Base-by-base conservation (phyloP, 2,888 invertebrate genomes). In the Hemithea aestivaria region DNA sequence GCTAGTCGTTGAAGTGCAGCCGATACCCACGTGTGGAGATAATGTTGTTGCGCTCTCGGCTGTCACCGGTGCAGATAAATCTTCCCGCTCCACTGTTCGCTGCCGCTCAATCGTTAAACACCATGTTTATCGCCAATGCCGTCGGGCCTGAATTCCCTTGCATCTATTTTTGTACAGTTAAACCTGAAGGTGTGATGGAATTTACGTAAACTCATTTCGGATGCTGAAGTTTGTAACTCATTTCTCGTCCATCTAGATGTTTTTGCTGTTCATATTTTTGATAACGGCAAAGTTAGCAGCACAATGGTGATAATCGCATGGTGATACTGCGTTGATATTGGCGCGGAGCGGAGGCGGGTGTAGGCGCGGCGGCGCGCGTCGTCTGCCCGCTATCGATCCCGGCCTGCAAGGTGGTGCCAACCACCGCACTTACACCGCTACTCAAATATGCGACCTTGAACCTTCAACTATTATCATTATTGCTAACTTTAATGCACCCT, bases 301-400 rank as follows among this genome's bases (percentile, higher is more conserved):
- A 60, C 58, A 60, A 59, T 62, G 56, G 64, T 66, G 72, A 71
- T 75, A 69, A 73, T 70, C 66, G 70, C 58, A 47, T 53, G 58
- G 63, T 62, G 62, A 66, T 69, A 62, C 53, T 58, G 61, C 57
- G 65, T 54, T 62, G 52, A 53, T 55, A 56, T 54, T 48, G 56
- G 58, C 58, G 57, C 51, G 59, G 47, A 45, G 56, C 51, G 63
- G 61, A 62, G 59, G 65, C 64, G 72, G 66, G 62, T 47, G 55
- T 60, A 57, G 62, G 66, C 66, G 71, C 68, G 73, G 77, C 80
- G 80, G 75, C 72, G 77, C 75, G 75, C 73, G 70, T 65, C 80
- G 76, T 69, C 78, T 68, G 69, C 68, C 65, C 69, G 73, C 73
- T 81, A 85, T 82, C 72, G 84, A 85, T 82, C 79, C 72, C 66